Conservation (phyloP, 1,140 invertebrate species). For the Copidosoma floridanum region DNA sequence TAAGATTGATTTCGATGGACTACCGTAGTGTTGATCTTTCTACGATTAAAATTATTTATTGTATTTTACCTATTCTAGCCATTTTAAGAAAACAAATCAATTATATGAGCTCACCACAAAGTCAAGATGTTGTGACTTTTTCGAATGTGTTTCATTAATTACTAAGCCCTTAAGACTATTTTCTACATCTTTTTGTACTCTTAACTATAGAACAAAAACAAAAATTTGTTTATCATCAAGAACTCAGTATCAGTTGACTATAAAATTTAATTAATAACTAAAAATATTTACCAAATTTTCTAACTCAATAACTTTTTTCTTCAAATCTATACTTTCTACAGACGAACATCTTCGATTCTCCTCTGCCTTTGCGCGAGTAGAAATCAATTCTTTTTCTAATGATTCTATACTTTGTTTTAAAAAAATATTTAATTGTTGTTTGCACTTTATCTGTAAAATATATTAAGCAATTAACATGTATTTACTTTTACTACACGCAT, state of each 20-base stretch:
- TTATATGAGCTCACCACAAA: constrained; percentile 37
- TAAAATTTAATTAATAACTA: not conserved
- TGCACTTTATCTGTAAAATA: constrained; percentile 35
- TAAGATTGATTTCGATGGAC: constrained; percentile 16
- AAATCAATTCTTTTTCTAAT: constrained; percentile 39
- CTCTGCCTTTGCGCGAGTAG: constrained; percentile 33
- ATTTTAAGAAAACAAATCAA: too few species aligned
- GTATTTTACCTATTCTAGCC: not conserved
- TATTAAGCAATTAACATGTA: not conserved
- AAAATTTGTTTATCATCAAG: not conserved
- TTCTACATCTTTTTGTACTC: constrained; percentile 37
- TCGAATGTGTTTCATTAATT: constrained; percentile 35
- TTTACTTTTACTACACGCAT: not conserved
- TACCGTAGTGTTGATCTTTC: constrained; percentile 27
- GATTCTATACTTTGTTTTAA: constrained; percentile 37
- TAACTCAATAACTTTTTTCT: constrained; percentile 40
- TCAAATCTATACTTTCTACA: constrained; percentile 34
- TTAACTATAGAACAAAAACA: constrained; percentile 37
- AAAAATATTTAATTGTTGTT: constrained; percentile 39
- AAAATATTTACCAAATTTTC: constrained; percentile 40
- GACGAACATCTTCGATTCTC: constrained; percentile 31
- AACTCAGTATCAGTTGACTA: not conserved
- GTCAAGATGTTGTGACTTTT: constrained; percentile 33
- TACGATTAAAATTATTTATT: constrained; percentile 21
- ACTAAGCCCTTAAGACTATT: constrained; percentile 35